Evolutionary conservation across 2,888 invertebrate species (phyloP), one percentile per base, ranked within the genome.

Genomic region (Hirtodrosophila cameraria): DNA sequence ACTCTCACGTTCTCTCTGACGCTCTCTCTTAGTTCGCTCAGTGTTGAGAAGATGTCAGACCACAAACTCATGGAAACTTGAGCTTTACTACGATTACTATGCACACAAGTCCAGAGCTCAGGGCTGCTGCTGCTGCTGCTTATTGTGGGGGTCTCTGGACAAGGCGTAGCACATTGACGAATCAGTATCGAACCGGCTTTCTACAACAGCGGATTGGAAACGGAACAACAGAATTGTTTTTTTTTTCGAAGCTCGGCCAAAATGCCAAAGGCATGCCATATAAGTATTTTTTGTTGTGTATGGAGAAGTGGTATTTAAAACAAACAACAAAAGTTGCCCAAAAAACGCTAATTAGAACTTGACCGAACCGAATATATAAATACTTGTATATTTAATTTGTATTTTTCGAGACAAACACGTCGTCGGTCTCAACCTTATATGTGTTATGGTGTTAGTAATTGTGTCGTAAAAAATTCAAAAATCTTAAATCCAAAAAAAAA

Each of bases 131-230:
- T 58, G 63, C 50, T 27, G 42, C 48, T 43, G 58, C 33, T 36
- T 50, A 46, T 62, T 43, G 41, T 69, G 52, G 41, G 60, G 49
- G 46, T 67, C 59, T 67, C 62, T 67, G 85, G 86, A 66, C 83
- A 85, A 86, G 83, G 83, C 86, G 80, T 55, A 74, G 65, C 72
- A 59, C 53, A 79, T 82, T 85, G 65, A 48, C 62, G 73, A 75
- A 64, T 89, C 82, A 90, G 90, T 91, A 89, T 90, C 89, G 90
- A 90, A 90, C 90, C 90, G 90, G 90, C 90, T 90, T 89, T 90
- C 87, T 85, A 87, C 87, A 75, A 71, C 82, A 84, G 75, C 88
- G 88, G 88, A 88, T 89, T 89, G 78, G 79, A 85, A 87, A 71
- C 71, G 78, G 75, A 81, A 69, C 35, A 78, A 69, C 65, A 59